phyloP scores from a whole-genome alignment of 2,797 vertebrate species.

The Silurus aristotelis region DNA sequence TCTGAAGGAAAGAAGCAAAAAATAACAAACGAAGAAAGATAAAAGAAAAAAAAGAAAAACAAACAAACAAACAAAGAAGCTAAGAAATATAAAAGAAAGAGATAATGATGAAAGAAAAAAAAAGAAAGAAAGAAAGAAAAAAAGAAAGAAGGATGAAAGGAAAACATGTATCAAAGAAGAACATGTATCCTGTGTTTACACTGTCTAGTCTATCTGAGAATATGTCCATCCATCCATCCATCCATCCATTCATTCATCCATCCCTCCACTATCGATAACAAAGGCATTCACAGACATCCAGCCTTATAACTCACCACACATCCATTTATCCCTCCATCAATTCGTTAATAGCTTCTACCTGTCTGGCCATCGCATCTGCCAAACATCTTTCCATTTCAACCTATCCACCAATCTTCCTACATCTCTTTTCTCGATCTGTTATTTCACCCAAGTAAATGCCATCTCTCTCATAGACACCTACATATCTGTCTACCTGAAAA shows the following conservation, averaged over 20 bases:
- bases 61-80: too few relatives aligned
- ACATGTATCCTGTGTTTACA: too few relatives aligned
- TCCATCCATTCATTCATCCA: neutral
- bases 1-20: too few relatives aligned
- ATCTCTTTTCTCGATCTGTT: neutral
- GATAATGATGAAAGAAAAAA: too few relatives aligned
- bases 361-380: neutral
- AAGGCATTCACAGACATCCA: neutral
- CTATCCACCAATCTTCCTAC: too few relatives aligned
- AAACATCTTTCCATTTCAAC: neutral
- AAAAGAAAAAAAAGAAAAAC: too few relatives aligned
- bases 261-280: neutral
- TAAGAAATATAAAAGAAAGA: too few relatives aligned
- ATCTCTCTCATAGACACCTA: neutral
- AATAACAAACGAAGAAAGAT: too few relatives aligned
- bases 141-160: too few relatives aligned
- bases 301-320: neutral
- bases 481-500: conserved; percentile 12
- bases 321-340: neutral
- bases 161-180: too few relatives aligned
- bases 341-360: neutral
- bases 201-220: too few relatives aligned
- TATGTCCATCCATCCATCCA: neutral
- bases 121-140: too few relatives aligned
- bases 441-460: neutral